Evolutionary conservation across 35 echinoderm and acorn worm genomes (phyloP).

Genomic region (Apostichopus parvimensis): DNA sequence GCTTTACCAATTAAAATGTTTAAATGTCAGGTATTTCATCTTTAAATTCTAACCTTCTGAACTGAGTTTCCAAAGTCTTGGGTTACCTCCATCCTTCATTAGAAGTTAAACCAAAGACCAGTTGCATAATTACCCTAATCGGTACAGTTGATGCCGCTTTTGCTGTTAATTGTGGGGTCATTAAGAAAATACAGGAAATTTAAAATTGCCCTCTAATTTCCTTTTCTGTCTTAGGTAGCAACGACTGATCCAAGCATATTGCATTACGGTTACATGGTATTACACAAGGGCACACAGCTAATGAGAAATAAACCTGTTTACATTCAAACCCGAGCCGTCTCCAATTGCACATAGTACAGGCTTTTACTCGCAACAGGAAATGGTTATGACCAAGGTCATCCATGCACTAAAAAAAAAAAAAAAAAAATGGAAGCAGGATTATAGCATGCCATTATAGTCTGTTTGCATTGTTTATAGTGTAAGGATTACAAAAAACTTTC

Average conservation of each 20-base stretch:
- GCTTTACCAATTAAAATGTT: slow-evolving; percentile 29
- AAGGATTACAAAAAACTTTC: not conserved
- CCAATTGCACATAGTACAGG: not conserved
- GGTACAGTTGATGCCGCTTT: slow-evolving; percentile 19
- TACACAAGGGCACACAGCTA: slow-evolving; percentile 40
- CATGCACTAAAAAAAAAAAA: not conserved
- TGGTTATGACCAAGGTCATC: slow-evolving; percentile 20
- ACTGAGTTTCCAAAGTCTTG: not conserved
- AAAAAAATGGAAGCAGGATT: not conserved
- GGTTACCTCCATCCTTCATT: not conserved
- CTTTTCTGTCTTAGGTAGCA: slow-evolving; percentile 34
- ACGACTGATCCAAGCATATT: not conserved
- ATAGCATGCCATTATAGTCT: too few species aligned
- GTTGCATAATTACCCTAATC: slow-evolving; percentile 41
- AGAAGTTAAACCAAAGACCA: slow-evolving; percentile 48
- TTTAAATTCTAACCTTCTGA: slow-evolving; percentile 45
- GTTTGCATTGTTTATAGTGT: not conserved
- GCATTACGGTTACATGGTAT: slow-evolving; percentile 29
- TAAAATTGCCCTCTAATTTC: slow-evolving; percentile 52
- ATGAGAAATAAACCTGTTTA: slow-evolving; percentile 55
- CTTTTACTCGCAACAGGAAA: not conserved
- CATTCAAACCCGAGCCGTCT: not conserved
- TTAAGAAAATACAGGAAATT: slow-evolving; percentile 60
- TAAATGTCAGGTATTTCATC: slow-evolving; percentile 12
- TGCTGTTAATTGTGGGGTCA: slow-evolving; percentile 57